Evolutionary conservation across 2,888 invertebrate genomes (phyloP).

Genomic region (Melanotus villosus): DNA sequence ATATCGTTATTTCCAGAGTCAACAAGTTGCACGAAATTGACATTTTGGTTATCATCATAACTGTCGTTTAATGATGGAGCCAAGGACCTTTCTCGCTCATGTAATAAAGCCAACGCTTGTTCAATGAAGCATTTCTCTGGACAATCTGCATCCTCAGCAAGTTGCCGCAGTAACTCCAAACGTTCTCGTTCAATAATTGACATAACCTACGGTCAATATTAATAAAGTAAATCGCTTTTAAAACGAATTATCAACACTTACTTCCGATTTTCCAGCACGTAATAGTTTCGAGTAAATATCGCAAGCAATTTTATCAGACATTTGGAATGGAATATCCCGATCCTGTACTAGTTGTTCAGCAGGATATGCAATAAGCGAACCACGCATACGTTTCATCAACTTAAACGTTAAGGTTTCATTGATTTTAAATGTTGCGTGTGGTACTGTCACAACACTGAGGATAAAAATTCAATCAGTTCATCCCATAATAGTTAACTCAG

Average conservation of each 20-base stretch:
- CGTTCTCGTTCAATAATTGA: slow-evolving; percentile 83
- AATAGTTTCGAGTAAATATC: slow-evolving; percentile 84
- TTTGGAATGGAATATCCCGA: slow-evolving; percentile 63
- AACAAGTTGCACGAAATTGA: too few species aligned
- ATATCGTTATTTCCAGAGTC: too few species aligned
- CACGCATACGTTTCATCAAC: slow-evolving; percentile 79
- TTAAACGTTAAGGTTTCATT: slow-evolving; percentile 84
- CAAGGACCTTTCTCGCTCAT: slow-evolving; percentile 64
- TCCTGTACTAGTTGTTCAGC: slow-evolving; percentile 64
- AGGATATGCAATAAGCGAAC: slow-evolving; percentile 72
- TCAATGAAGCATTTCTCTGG: slow-evolving; percentile 91
- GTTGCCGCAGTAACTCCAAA: slow-evolving; percentile 75
- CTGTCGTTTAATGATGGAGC: too few species aligned
- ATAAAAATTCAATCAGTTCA: neutral
- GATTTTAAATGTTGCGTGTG: slow-evolving; percentile 70
- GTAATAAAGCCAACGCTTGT: slow-evolving; percentile 82
- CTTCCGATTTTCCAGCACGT: slow-evolving; percentile 78
- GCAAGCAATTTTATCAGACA: slow-evolving; percentile 70
- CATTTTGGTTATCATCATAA: too few species aligned
- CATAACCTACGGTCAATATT: slow-evolving; percentile 56
- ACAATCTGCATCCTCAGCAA: slow-evolving; percentile 77
- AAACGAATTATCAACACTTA: slow-evolving; percentile 62
- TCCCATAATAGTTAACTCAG: neutral
- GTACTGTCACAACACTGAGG: slow-evolving; percentile 74
- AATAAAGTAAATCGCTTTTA: too few species aligned